Evolutionary conservation across 2,888 invertebrate genomes (phyloP).

Genomic region (Pollenia griseotomentosa): DNA sequence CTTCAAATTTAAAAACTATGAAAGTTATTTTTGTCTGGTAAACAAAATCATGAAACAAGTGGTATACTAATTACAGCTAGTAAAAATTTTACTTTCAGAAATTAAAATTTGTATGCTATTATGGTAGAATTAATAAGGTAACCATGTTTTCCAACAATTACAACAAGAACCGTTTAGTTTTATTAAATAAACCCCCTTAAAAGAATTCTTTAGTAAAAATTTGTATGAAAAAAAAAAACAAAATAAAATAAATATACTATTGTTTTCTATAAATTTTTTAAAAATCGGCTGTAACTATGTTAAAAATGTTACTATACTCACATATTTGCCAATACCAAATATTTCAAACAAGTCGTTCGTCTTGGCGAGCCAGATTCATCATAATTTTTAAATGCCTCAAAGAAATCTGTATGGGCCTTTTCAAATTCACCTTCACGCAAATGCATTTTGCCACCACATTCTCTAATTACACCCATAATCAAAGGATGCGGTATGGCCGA

Average conservation of each 20-base stretch:
- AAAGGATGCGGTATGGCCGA: slow-evolving; percentile 99
- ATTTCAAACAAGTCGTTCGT: slow-evolving; percentile 98
- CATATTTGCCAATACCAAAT: slow-evolving; percentile 99
- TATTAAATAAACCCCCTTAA: no score
- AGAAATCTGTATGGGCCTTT: slow-evolving; percentile 99
- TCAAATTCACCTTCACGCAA: slow-evolving; percentile 99
- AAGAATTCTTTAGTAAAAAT: no score
- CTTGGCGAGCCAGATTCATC: slow-evolving; percentile 99
- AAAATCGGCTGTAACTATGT: background rate
- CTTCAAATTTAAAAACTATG: no score
- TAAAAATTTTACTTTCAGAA: no score
- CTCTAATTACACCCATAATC: slow-evolving; percentile 99
- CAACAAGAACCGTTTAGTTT: no score
- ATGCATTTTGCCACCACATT: slow-evolving; percentile 99
- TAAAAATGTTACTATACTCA: slow-evolving; percentile 85
- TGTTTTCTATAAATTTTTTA: background rate
- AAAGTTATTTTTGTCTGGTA: no score
- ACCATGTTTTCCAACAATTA: no score
- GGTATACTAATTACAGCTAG: no score
- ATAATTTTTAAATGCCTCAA: slow-evolving; percentile 99
- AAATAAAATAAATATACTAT: background rate
- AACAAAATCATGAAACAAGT: no score
- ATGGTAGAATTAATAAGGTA: no score
- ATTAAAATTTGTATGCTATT: no score
- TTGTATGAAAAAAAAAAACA: no score